A percentile compares a stretch with the other conserved stretches of the same genome.
These are phyloP conservation scores for Cataglyphis altisquamis DNA, from an alignment of 2,888 invertebrate species.

Conservation along the genomic window DNA sequence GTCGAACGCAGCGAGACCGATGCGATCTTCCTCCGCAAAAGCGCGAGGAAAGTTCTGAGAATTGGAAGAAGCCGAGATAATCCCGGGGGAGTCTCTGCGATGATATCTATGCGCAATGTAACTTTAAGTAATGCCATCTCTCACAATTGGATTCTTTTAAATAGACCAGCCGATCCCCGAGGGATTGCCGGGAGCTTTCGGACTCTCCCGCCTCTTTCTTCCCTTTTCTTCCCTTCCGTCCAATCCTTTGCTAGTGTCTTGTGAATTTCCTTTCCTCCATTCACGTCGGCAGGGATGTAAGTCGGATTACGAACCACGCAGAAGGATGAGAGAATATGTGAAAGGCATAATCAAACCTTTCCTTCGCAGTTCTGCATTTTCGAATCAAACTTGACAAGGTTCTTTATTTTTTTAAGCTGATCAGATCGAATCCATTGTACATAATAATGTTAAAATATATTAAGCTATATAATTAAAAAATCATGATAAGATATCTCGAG, in stretches of 20 bases:
- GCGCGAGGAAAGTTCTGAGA: conserved; percentile 20
- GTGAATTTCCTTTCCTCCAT: conserved; percentile 45
- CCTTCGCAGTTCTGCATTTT: conserved; percentile 3
- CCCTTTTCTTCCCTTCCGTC: background rate
- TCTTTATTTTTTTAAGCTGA: background rate
- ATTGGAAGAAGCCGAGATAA: conserved; percentile 38
- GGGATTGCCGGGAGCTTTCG: conserved; percentile 25
- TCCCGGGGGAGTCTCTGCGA: conserved; percentile 21
- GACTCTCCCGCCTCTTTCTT: background rate
- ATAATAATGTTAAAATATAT: background rate
- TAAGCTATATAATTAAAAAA: background rate
- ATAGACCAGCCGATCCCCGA: conserved; percentile 34
- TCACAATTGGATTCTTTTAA: conserved; percentile 68
- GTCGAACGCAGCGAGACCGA: conserved; percentile 12
- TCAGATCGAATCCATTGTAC: conserved; percentile 2
- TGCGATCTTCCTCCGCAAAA: conserved; percentile 14
- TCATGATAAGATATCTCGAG: background rate
- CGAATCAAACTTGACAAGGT: background rate
- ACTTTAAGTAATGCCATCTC: conserved; percentile 69
- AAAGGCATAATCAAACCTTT: conserved; percentile 45
- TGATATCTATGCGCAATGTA: conserved; percentile 51
- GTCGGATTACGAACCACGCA: conserved; percentile 22
- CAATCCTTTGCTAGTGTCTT: conserved; percentile 43
- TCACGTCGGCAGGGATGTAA: conserved; percentile 14
- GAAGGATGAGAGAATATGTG: conserved; percentile 25